Conservation (phyloP, 1,140 invertebrate species). For the Polyergus mexicanus region DNA sequence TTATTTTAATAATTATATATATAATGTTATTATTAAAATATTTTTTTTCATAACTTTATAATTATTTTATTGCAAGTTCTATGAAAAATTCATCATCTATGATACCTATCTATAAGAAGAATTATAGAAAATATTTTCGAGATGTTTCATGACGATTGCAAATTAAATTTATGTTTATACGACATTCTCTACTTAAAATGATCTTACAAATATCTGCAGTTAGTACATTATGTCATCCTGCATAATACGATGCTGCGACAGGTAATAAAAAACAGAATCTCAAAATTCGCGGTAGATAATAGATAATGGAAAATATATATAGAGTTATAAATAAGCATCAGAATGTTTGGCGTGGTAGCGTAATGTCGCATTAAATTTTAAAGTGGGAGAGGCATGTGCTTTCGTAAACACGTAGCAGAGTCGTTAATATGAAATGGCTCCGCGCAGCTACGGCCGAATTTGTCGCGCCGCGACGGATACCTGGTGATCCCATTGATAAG, state of each 20-base stretch:
- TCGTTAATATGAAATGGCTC: conserved; percentile 33
- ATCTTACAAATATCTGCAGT: too few species aligned
- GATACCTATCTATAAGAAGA: too few species aligned
- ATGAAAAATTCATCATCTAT: too few species aligned
- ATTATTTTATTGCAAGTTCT: neutral
- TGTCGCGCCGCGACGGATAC: conserved; percentile 73
- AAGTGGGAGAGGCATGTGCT: neutral
- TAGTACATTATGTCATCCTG: too few species aligned
- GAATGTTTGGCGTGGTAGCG: neutral
- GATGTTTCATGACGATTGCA: too few species aligned
- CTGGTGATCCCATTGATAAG: conserved; percentile 85
- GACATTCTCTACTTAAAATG: too few species aligned
- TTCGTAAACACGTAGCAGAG: conserved; percentile 18
- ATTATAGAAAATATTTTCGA: too few species aligned
- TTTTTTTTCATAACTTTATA: neutral
- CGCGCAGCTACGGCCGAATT: conserved; percentile 71
- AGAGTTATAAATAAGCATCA: neutral
- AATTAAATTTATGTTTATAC: too few species aligned
- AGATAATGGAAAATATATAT: neutral
- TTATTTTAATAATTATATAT: neutral
- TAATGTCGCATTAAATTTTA: conserved; percentile 25
- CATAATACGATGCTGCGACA: too few species aligned
- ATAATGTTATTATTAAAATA: neutral
- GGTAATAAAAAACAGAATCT: neutral
- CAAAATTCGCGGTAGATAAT: too few species aligned